Evolutionary conservation across 2,888 invertebrate genomes (phyloP).

Genomic region (Alentia gelatinosa): DNA sequence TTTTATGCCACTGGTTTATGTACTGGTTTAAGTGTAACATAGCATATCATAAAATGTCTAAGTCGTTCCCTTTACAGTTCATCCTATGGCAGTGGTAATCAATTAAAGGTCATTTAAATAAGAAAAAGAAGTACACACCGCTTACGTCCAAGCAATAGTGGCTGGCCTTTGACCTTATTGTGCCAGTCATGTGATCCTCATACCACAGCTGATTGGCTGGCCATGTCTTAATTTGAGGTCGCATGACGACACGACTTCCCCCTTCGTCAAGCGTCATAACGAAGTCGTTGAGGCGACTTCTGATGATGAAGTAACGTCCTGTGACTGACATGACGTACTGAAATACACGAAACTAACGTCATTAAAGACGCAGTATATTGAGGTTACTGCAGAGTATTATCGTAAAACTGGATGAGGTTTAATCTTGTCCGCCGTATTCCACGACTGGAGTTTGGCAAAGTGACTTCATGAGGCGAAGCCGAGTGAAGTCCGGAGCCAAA

Average conservation of each 20-base stretch:
- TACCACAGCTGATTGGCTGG: neutral
- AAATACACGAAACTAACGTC: too few relatives aligned
- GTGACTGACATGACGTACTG: neutral
- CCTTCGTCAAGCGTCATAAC: neutral
- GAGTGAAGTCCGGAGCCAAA: too few relatives aligned
- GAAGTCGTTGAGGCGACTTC: neutral
- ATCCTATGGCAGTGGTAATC: neutral
- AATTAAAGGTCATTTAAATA: neutral
- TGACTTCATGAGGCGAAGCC: too few relatives aligned
- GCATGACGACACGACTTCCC: neutral
- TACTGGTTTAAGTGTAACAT: too few relatives aligned
- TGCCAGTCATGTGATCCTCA: neutral
- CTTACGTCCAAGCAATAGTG: neutral
- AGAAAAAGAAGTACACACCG: neutral
- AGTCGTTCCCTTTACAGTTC: too few relatives aligned
- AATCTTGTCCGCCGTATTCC: too few relatives aligned
- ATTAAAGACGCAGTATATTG: too few relatives aligned
- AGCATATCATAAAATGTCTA: too few relatives aligned
- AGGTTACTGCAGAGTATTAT: too few relatives aligned
- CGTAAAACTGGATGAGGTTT: too few relatives aligned
- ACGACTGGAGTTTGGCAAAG: too few relatives aligned
- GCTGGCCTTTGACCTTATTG: neutral
- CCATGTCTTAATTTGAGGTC: neutral
- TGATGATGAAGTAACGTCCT: neutral
- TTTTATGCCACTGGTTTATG: too few relatives aligned